phyloP scores from a whole-genome alignment of 2,113 vertebrate genomes.

The Oncorhynchus tshawytscha region DNA sequence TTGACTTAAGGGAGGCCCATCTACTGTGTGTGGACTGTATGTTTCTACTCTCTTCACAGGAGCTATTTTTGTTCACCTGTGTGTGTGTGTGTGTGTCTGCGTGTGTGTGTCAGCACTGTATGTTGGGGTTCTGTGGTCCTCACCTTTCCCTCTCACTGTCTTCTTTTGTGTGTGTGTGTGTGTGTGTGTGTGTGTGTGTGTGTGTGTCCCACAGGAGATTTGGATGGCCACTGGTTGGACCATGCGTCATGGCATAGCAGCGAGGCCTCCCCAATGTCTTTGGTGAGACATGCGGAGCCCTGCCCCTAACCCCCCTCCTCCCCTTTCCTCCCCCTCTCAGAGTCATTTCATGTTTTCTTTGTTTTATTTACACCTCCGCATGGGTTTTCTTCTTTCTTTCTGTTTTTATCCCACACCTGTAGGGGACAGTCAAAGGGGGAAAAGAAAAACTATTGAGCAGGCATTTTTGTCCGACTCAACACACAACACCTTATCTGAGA shows the following conservation, averaged over 20 bases:
- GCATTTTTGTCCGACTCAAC: conserved; percentile 91
- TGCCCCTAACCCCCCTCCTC: conserved; percentile 67
- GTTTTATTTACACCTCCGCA: conserved; percentile 98
- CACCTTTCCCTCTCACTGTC: conserved; percentile 67
- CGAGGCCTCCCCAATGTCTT: conserved; percentile 99
- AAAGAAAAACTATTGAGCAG: conserved; percentile 99
- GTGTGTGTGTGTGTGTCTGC: not conserved
- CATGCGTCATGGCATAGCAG: conserved; percentile 99
- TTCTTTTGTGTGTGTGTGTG: conserved; percentile 15
- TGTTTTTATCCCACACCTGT: conserved; percentile 92
- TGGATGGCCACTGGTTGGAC: conserved; percentile 99
- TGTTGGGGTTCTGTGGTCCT: conserved; percentile 55
- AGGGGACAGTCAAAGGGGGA: conserved; percentile 99
- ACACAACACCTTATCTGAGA: conserved; percentile 96
- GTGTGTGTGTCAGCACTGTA: not conserved
- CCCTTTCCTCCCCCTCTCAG: conserved; percentile 34
- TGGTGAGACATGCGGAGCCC: conserved; percentile 99
- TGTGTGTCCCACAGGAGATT: conserved; percentile 87
- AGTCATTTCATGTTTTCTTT: conserved; percentile 92
- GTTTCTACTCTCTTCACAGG: not conserved
- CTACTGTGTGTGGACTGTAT: not conserved
- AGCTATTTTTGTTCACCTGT: not conserved
- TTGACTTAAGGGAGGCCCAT: too few species aligned
- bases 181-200: too few species aligned
- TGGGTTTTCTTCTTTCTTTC: conserved; percentile 90